phyloP scores from a whole-genome alignment of 2,888 invertebrate species.

The Luperina testacea region DNA sequence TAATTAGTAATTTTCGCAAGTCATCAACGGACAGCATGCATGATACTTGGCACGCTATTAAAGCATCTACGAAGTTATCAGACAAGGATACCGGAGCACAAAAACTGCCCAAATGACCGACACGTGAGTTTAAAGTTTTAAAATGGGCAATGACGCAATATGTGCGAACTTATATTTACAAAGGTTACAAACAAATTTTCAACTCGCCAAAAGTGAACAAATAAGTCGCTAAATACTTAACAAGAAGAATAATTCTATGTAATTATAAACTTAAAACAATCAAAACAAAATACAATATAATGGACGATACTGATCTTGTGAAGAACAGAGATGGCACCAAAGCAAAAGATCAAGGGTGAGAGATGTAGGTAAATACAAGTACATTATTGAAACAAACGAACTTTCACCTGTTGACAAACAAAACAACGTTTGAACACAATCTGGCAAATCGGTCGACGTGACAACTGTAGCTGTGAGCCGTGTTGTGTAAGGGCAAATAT shows the following conservation, averaged over 20 bases:
- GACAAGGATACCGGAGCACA: slow-evolving; percentile 35
- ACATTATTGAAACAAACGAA: slow-evolving; percentile 27
- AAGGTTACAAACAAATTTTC: slow-evolving; percentile 43
- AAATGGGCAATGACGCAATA: slow-evolving; percentile 57
- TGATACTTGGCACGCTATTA: slow-evolving; percentile 20
- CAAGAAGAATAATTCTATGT: slow-evolving; percentile 18
- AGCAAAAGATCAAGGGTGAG: slow-evolving; percentile 28
- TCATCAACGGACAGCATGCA: slow-evolving; percentile 7
- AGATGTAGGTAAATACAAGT: slow-evolving; percentile 14
- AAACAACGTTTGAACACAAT: slow-evolving; percentile 49
- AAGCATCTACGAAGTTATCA: slow-evolving; percentile 23
- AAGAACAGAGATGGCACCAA: neutral
- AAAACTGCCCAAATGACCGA: slow-evolving; percentile 32
- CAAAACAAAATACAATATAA: slow-evolving; percentile 7
- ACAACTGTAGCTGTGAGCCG: slow-evolving; percentile 26
- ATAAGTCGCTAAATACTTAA: slow-evolving; percentile 18
- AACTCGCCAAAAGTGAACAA: slow-evolving; percentile 26
- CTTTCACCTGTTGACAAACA: slow-evolving; percentile 48
- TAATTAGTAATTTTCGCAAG: slow-evolving; percentile 31
- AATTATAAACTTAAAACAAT: slow-evolving; percentile 14
- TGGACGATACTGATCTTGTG: neutral
- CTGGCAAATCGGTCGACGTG: slow-evolving; percentile 29
- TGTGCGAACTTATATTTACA: slow-evolving; percentile 42
- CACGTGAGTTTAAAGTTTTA: slow-evolving; percentile 49
- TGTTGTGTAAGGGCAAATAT: slow-evolving; percentile 38